Conservation (phyloP, 2,888 invertebrate species). For the Parnassius mnemosyne region DNA sequence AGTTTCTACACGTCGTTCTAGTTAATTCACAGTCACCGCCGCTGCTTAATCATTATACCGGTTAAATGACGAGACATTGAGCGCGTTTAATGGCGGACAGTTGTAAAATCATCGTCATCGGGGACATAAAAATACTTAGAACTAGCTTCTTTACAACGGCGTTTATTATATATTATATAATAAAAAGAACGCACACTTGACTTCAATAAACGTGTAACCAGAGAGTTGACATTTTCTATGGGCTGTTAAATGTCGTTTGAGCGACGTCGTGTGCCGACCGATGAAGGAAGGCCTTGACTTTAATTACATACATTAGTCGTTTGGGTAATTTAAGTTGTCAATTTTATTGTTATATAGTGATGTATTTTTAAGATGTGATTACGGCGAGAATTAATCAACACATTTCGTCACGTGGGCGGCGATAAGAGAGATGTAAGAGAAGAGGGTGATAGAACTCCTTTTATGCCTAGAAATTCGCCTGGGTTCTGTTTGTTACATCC, state of each 20-base stretch:
- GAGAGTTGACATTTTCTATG: constrained; percentile 34
- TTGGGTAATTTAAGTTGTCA: constrained; percentile 1
- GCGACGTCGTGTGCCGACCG: constrained; percentile 3
- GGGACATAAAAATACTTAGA: constrained; percentile 6
- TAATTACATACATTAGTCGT: background rate
- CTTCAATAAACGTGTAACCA: constrained; percentile 35
- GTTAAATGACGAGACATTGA: constrained; percentile 21
- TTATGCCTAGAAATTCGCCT: no score
- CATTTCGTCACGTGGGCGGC: no score
- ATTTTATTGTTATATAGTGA: background rate
- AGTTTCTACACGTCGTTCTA: background rate
- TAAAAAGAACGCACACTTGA: constrained; percentile 10
- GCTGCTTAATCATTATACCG: background rate
- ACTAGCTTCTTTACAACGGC: constrained; percentile 12
- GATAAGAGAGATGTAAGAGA: no score
- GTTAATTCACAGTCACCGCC: background rate
- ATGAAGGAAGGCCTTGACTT: constrained; percentile 12
- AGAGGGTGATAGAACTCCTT: no score
- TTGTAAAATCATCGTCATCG: constrained; percentile 16
- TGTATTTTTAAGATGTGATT: no score
- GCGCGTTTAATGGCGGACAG: constrained; percentile 26
- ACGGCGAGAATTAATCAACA: no score
- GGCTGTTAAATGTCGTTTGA: constrained; percentile 10
- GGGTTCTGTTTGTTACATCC: no score
- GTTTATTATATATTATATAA: constrained; percentile 11